Percentiles rank a stretch among this genome's conserved stretches.
These are phyloP conservation scores for Eubucco bourcierii DNA, from an alignment of 2,113 vertebrate species.

Conservation along the genomic window DNA sequence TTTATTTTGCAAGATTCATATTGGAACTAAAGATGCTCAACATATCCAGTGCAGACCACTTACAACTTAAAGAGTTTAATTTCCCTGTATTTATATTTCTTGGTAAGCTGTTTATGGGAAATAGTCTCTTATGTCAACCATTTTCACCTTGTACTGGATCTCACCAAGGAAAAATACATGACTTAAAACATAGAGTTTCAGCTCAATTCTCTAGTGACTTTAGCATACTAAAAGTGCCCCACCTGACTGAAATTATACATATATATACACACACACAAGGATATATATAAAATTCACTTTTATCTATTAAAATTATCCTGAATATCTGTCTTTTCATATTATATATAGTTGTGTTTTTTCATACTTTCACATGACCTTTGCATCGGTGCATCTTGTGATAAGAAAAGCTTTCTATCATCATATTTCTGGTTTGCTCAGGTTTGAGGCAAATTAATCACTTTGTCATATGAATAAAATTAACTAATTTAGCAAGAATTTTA, in stretches of 20 bases:
- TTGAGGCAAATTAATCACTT: background rate
- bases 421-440: background rate
- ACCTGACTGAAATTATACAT: background rate
- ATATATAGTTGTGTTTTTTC: rapidly evolving
- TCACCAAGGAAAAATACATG: background rate
- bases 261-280: background rate
- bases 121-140: background rate
- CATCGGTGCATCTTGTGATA: background rate
- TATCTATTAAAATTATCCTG: background rate
- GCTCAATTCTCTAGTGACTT: background rate
- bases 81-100: background rate
- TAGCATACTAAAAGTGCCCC: background rate
- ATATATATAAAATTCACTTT: background rate
- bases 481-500: background rate
- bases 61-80: background rate
- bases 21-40: background rate
- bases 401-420: background rate
- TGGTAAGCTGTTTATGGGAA: background rate
- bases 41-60: background rate
- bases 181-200: background rate
- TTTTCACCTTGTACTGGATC: background rate
- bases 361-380: background rate
- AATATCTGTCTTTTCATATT: background rate
- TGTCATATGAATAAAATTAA: background rate
- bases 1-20: background rate